Conservation (phyloP, 2,797 vertebrate species). For the Pampus argenteus region DNA sequence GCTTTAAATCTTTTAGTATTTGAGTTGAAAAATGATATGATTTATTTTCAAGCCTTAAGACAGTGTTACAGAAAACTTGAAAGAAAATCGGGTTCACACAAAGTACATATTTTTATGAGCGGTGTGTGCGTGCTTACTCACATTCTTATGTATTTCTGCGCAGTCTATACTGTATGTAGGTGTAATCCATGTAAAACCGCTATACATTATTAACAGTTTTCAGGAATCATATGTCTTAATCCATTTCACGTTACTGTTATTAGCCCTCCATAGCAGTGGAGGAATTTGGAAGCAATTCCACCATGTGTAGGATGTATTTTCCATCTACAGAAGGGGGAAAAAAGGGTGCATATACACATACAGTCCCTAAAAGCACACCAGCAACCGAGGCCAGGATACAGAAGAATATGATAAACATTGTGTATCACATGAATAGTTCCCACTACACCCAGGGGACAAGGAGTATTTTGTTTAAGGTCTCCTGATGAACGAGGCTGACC, state of each 20-base stretch:
- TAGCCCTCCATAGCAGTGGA: conserved; percentile 40
- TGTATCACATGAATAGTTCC: conserved; percentile 22
- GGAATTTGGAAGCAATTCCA: conserved; percentile 42
- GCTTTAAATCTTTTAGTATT: neutral
- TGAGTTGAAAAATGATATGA: neutral
- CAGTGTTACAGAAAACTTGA: neutral
- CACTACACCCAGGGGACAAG: conserved; percentile 11
- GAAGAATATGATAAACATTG: neutral
- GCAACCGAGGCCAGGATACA: conserved; percentile 12
- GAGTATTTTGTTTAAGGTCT: conserved; percentile 32
- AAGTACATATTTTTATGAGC: conserved; percentile 4
- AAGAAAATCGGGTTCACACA: conserved; percentile 19
- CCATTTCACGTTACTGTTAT: conserved; percentile 65
- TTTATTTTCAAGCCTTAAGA: conserved; percentile 1
- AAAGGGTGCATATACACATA: neutral
- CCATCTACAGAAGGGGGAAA: conserved; percentile 20
- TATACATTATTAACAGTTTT: conserved; percentile 21
- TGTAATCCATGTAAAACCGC: conserved; percentile 48
- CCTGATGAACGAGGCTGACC: conserved; percentile 24
- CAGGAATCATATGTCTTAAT: conserved; percentile 58
- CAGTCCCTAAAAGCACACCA: neutral
- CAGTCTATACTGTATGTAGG: conserved; percentile 28
- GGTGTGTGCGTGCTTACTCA: conserved; percentile 17
- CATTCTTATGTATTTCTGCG: conserved; percentile 25
- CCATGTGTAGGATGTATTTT: conserved; percentile 11